phyloP scores from a whole-genome alignment of 2,888 invertebrate genomes.

The Ptychoptera albimana region DNA sequence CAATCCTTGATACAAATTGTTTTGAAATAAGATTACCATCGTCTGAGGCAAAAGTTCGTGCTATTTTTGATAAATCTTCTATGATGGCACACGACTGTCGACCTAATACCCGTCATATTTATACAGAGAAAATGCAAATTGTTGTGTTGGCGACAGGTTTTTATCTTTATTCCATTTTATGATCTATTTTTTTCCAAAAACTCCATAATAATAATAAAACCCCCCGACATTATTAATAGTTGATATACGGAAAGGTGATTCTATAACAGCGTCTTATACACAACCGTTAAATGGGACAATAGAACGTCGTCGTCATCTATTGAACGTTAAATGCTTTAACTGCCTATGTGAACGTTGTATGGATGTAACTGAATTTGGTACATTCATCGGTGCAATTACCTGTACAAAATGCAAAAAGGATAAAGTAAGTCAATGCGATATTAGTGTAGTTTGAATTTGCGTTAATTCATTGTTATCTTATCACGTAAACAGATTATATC shows the following conservation, averaged over 20 bases:
- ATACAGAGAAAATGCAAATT: conserved; percentile 42
- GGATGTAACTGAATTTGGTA: conserved; percentile 53
- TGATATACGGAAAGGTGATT: conserved; percentile 44
- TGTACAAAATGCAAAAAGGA: conserved; percentile 44
- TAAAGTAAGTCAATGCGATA: conserved; percentile 18
- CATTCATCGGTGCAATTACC: conserved; percentile 43
- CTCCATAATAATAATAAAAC: not conserved
- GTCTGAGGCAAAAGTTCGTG: conserved; percentile 36
- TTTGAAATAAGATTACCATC: conserved; percentile 43
- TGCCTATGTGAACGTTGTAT: conserved; percentile 49
- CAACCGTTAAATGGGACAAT: conserved; percentile 53
- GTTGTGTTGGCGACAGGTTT: conserved; percentile 44
- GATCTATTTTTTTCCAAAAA: not conserved
- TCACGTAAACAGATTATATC: conserved; percentile 37
- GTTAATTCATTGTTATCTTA: not conserved
- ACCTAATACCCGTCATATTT: conserved; percentile 54
- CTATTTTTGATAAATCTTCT: conserved; percentile 46
- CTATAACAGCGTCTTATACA: conserved; percentile 52
- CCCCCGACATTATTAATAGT: not conserved
- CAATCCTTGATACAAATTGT: conserved; percentile 55
- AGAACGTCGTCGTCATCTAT: conserved; percentile 43
- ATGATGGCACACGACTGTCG: conserved; percentile 58
- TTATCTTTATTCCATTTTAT: conserved; percentile 17
- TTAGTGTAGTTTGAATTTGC: not conserved
- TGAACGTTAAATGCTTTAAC: conserved; percentile 46